Percentiles rank a stretch among this genome's conserved stretches.
Conservation (phyloP, 64 coral and sea anemone species). For the Hydrozoanthus tunicans region DNA sequence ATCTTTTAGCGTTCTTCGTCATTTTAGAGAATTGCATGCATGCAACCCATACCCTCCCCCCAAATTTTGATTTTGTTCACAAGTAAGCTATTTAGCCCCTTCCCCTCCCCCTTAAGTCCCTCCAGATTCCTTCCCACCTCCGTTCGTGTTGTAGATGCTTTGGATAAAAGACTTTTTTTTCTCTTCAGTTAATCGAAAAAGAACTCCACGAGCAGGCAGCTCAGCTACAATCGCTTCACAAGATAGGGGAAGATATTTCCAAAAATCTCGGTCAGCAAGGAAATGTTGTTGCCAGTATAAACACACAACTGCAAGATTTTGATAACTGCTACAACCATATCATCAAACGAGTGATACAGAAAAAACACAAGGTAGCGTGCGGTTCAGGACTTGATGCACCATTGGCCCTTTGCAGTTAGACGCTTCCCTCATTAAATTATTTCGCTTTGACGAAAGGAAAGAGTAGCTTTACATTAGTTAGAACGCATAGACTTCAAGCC, state of each 20-base stretch:
- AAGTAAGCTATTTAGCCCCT: no score
- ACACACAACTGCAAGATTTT: slow-evolving; percentile 83
- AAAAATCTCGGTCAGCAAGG: slow-evolving; percentile 34
- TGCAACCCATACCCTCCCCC: no score
- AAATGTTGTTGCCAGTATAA: slow-evolving; percentile 44
- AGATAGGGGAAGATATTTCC: slow-evolving; percentile 48
- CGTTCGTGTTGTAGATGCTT: no score
- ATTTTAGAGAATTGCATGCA: no score
- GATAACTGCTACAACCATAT: slow-evolving; percentile 88
- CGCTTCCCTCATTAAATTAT: no score
- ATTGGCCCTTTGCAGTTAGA: neutral
- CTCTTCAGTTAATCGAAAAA: slow-evolving; percentile 64
- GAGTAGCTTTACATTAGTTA: no score
- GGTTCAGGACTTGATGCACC: neutral
- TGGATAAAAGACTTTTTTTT: neutral
- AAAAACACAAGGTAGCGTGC: slow-evolving; percentile 69
- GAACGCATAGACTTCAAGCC: no score
- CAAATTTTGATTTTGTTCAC: no score
- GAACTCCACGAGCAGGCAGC: slow-evolving; percentile 67
- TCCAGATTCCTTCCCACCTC: no score
- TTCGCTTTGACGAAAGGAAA: no score
- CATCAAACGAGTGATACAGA: slow-evolving; percentile 62
- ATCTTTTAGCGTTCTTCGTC: no score
- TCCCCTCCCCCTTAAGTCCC: no score
- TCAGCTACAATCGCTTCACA: slow-evolving; percentile 62